Conservation (phyloP, 2,113 vertebrate genomes). For the Alexandromys fortis region DNA sequence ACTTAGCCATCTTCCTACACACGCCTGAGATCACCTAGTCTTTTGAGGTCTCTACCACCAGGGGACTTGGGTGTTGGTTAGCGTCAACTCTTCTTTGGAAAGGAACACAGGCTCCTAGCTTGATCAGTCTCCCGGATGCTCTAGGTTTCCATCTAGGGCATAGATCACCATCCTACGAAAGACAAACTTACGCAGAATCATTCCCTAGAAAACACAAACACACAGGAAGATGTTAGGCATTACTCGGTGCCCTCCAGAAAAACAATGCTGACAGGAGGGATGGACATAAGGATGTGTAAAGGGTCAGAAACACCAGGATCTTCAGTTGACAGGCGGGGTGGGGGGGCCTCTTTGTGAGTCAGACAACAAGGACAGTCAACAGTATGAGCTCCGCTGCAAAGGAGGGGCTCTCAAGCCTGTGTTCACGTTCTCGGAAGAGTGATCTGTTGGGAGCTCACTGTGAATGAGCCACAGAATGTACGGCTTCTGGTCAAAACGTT, state of each 20-base stretch:
- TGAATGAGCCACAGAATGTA: background rate
- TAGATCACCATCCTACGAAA: background rate
- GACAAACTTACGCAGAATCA: background rate
- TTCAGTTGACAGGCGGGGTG: background rate
- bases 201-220: background rate
- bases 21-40: background rate
- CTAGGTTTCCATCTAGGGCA: background rate
- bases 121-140: background rate
- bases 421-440: background rate
- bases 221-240: background rate
- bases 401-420: background rate
- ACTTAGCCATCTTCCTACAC: background rate
- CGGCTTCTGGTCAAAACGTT: rapidly evolving
- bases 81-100: background rate
- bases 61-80: background rate
- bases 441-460: background rate
- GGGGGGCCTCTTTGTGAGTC: too few species aligned
- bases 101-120: background rate
- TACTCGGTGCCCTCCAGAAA: background rate
- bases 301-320: background rate
- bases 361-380: background rate
- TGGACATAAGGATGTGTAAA: background rate
- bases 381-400: background rate
- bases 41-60: background rate
- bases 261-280: background rate